phyloP scores from a whole-genome alignment of 2,113 vertebrate species.

The Cochlearius cochlearius region DNA sequence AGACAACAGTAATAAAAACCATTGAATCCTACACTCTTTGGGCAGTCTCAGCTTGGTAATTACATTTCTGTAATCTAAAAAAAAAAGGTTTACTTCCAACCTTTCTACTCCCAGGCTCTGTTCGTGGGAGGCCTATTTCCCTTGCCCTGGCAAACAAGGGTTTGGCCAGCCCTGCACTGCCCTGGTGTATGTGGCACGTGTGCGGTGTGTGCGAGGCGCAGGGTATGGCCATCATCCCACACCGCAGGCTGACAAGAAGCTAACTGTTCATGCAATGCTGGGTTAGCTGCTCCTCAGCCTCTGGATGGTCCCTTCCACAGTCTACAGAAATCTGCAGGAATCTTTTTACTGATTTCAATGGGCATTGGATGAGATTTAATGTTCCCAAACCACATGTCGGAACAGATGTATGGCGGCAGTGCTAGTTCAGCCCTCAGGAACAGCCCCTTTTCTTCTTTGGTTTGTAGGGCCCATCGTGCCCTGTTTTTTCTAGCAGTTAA shows the following conservation, averaged over 20 bases:
- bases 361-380: not conserved
- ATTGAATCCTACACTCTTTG: not conserved
- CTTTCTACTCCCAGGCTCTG: accelerated
- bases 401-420: not conserved
- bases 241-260: not conserved
- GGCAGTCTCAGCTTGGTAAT: not conserved
- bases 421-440: not conserved
- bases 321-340: not conserved
- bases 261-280: accelerated
- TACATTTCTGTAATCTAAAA: not conserved
- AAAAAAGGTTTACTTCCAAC: not conserved
- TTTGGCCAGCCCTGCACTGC: not conserved
- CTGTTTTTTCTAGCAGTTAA: not conserved
- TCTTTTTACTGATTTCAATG: not conserved
- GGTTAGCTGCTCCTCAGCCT: not conserved
- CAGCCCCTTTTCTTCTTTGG: not conserved
- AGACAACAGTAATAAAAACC: not conserved
- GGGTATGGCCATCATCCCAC: accelerated
- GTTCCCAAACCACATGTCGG: not conserved
- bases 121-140: accelerated
- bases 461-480: not conserved
- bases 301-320: not conserved
- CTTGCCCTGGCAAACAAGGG: not conserved
- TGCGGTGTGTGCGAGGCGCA: not conserved
- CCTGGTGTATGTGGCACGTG: accelerated